These are phyloP conservation scores for Dynastes tityus DNA, from an alignment of 2,888 invertebrate species.

Conservation along the genomic window DNA sequence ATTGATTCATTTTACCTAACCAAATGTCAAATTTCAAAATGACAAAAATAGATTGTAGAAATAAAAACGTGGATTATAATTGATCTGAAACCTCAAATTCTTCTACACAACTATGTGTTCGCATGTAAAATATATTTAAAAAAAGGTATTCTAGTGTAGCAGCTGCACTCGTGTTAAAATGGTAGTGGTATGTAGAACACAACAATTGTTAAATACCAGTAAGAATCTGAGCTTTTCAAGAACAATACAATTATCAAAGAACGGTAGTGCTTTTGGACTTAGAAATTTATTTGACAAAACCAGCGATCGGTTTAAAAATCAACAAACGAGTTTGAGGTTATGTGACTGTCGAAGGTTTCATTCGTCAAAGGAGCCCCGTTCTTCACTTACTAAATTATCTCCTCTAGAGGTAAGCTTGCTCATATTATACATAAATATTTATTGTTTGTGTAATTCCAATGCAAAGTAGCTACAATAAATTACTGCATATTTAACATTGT, in stretches of 20 bases:
- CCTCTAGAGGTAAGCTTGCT: slow-evolving; percentile 66
- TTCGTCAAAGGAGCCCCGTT: slow-evolving; percentile 63
- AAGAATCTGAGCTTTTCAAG: slow-evolving; percentile 59
- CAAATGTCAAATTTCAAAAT: slow-evolving; percentile 56
- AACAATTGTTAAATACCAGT: slow-evolving; percentile 60
- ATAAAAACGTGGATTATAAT: slow-evolving; percentile 51
- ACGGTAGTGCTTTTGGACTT: slow-evolving; percentile 27
- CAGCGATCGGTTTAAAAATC: slow-evolving; percentile 23
- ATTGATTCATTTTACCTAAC: slow-evolving; percentile 38
- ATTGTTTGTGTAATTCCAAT: background rate
- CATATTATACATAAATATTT: slow-evolving; percentile 24
- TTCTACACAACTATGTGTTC: slow-evolving; percentile 31
- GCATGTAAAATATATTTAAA: slow-evolving; percentile 21
- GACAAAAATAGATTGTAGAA: slow-evolving; percentile 55
- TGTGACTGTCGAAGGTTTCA: slow-evolving; percentile 58
- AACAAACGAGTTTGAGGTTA: slow-evolving; percentile 58
- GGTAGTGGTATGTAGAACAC: slow-evolving; percentile 63
- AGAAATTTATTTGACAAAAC: slow-evolving; percentile 22
- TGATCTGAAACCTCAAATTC: slow-evolving; percentile 44
- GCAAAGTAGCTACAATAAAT: too few relatives aligned
- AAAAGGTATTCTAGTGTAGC: slow-evolving; percentile 29
- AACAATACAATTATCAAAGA: slow-evolving; percentile 56
- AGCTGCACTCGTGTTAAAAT: slow-evolving; percentile 58
- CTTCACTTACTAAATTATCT: slow-evolving; percentile 64
- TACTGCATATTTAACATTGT: too few relatives aligned